Percentiles rank a stretch among this genome's conserved stretches.
Evolutionary conservation across 1,140 invertebrate species (phyloP).

Genomic region (Drosophila nebulosa): DNA sequence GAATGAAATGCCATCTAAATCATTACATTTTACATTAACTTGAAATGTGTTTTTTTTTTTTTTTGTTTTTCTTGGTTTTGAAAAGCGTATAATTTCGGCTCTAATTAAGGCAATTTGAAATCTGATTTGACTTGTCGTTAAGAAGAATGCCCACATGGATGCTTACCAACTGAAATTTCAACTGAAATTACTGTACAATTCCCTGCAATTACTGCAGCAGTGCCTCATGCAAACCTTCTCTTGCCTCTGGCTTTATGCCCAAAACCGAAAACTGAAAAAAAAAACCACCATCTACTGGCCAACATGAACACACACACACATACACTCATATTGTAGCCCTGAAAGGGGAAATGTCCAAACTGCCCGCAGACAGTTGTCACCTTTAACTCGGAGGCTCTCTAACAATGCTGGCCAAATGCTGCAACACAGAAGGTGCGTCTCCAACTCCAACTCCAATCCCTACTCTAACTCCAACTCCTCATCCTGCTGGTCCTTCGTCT

Average conservation of each 20-base stretch:
- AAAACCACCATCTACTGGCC: not conserved
- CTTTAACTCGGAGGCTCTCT: conserved; percentile 22
- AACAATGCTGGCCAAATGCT: conserved; percentile 8
- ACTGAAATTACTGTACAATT: not conserved
- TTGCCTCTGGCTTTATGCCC: not conserved
- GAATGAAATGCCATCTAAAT: too few species aligned
- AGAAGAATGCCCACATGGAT: not conserved
- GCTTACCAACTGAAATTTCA: not conserved
- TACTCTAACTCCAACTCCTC: too few species aligned
- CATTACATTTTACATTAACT: too few species aligned
- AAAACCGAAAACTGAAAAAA: not conserved
- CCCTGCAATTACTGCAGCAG: not conserved
- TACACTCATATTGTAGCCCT: not conserved
- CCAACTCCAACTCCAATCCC: not conserved
- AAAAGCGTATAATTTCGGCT: not conserved
- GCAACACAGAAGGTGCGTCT: conserved; percentile 7
- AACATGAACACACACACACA: not conserved
- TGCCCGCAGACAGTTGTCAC: conserved; percentile 23
- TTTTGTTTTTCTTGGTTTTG: too few species aligned
- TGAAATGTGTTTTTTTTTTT: too few species aligned
- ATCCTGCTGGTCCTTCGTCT: too few species aligned
- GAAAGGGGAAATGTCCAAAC: not conserved
- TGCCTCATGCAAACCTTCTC: not conserved
- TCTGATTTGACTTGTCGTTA: not conserved
- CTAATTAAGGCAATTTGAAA: not conserved